These are phyloP conservation scores for Dufourea novaeangliae DNA, from an alignment of 1,140 invertebrate genomes.

Conservation along the genomic window DNA sequence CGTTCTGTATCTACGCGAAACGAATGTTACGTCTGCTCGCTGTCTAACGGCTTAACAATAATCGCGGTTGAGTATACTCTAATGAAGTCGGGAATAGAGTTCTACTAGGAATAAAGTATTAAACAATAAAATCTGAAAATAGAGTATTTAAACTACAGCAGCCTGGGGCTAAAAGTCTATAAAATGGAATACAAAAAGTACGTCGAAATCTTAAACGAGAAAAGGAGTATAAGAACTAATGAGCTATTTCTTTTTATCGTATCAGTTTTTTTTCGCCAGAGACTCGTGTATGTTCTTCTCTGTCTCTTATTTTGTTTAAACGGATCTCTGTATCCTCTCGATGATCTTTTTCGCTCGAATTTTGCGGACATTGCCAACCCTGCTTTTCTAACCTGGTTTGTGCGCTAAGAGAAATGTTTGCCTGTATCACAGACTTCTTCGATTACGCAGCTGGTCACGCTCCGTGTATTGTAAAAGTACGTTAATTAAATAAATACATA, in stretches of 20 bases:
- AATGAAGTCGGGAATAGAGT: conserved; percentile 9
- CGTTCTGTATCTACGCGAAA: background rate
- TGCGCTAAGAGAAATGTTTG: conserved; percentile 57
- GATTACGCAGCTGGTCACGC: conserved; percentile 33
- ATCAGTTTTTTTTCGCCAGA: background rate
- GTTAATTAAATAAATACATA: conserved; percentile 52
- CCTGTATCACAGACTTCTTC: conserved; percentile 61
- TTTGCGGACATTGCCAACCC: background rate
- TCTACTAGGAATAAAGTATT: conserved; percentile 40
- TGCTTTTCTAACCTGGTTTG: conserved; percentile 33
- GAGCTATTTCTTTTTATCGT: conserved; percentile 15
- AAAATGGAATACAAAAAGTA: conserved; percentile 52
- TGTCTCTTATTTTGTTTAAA: background rate
- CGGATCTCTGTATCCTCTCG: background rate
- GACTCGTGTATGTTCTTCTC: conserved; percentile 8
- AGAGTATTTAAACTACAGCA: conserved; percentile 55
- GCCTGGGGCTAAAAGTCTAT: conserved; percentile 45
- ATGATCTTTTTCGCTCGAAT: conserved; percentile 10
- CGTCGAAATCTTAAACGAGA: conserved; percentile 47
- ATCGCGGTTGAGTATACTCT: conserved; percentile 22
- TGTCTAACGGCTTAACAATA: conserved; percentile 19
- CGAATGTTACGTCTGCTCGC: background rate
- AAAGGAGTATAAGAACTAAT: conserved; percentile 54
- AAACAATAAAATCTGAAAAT: conserved; percentile 58
- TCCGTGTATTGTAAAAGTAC: conserved; percentile 12